These are phyloP conservation scores for Nymphalis polychloros DNA, from an alignment of 2,888 invertebrate species.

Conservation along the genomic window DNA sequence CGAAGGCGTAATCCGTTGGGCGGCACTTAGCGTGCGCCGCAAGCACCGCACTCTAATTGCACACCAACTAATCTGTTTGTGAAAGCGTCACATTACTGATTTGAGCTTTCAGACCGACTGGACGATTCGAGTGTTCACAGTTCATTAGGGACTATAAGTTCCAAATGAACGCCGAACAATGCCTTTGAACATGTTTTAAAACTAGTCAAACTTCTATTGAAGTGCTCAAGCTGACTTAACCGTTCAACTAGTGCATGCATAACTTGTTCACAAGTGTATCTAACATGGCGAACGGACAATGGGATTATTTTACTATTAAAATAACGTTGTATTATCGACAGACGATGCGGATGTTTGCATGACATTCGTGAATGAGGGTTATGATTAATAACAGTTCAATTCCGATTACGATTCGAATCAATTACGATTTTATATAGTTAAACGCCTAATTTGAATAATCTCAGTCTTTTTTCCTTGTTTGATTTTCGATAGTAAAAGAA, in stretches of 20 bases:
- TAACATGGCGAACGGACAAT: not conserved
- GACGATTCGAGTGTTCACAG: slow-evolving; percentile 17
- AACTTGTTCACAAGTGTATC: not conserved
- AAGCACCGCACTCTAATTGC: slow-evolving; percentile 76
- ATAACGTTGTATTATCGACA: too few relatives aligned
- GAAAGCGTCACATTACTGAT: slow-evolving; percentile 61
- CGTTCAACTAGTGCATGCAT: not conserved
- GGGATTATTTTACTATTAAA: not conserved
- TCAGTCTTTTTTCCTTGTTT: not conserved
- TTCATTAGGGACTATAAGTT: slow-evolving; percentile 24
- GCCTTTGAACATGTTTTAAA: slow-evolving; percentile 6
- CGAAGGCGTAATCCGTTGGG: slow-evolving; percentile 75
- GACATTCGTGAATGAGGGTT: not conserved
- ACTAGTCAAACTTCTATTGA: slow-evolving; percentile 6
- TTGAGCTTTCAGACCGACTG: slow-evolving; percentile 36
- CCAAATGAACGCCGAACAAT: slow-evolving; percentile 8
- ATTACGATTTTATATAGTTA: not conserved
- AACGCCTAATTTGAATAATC: not conserved
- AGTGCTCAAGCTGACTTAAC: not conserved
- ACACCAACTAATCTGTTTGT: slow-evolving; percentile 75
- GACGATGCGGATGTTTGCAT: not conserved
- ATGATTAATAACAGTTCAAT: not conserved
- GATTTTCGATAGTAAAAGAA: not conserved
- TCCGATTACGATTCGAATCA: too few relatives aligned
- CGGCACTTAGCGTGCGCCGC: slow-evolving; percentile 75